A percentile compares a stretch with the other conserved stretches of the same genome.
These are phyloP conservation scores for Phyllotis vaccarum DNA, from an alignment of 2,797 vertebrate genomes.

Conservation along the genomic window DNA sequence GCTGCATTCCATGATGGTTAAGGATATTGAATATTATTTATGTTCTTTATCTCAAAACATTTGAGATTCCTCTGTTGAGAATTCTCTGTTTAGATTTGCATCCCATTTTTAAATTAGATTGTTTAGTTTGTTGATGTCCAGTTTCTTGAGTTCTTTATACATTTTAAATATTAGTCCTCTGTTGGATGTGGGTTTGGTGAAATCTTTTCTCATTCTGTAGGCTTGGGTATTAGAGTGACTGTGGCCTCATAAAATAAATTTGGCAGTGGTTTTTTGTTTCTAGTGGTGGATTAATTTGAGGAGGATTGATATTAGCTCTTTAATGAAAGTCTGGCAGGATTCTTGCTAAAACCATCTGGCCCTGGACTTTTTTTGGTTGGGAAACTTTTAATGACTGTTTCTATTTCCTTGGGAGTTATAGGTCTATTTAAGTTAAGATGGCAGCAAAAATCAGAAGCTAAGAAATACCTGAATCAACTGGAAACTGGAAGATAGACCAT, in stretches of 20 bases:
- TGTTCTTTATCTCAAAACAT: neutral
- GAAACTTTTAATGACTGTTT: neutral
- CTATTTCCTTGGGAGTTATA: neutral
- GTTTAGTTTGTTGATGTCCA: neutral
- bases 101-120: neutral
- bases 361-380: neutral
- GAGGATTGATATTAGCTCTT: too few species aligned
- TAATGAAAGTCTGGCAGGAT: neutral
- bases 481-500: neutral
- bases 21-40: neutral
- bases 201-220: neutral
- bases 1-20: neutral
- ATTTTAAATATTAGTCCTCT: neutral
- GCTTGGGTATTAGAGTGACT: too few species aligned
- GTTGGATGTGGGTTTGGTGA: neutral
- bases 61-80: neutral
- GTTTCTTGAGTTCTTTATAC: neutral
- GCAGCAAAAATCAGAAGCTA: neutral
- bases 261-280: too few species aligned
- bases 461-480: neutral
- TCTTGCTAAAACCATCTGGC: too few species aligned
- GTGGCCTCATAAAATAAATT: too few species aligned
- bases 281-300: too few species aligned
- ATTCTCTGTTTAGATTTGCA: neutral
- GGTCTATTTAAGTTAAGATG: neutral